Evolutionary conservation across 2,888 invertebrate genomes (phyloP), one percentile per base, ranked within the genome.

Genomic region (Eulithis prunata): DNA sequence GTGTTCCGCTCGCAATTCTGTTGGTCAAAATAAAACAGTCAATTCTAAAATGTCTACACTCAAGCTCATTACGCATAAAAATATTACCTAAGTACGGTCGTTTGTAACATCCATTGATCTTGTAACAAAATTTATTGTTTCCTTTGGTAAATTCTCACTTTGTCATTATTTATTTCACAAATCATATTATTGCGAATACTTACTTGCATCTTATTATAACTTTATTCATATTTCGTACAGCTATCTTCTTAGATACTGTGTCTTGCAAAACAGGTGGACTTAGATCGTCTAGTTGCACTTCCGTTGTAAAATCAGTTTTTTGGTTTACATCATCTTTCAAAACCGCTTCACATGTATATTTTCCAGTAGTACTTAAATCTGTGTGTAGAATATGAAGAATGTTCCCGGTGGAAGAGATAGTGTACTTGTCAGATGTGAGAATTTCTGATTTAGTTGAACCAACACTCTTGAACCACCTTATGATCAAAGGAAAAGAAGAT

Each of bases 281-380:
- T 6, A 70, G 59, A 38, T 71, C 58, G 38, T 21, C 6, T 21
- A 72, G 51, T 10, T 47, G n/a, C n/a, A 69, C 68, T 4, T 63
- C 38, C 2, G 66, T 63, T 1, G 36, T 60, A 14, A 53, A 69
- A 46, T 8, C 12, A 3, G 55, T 6, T 54, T 55, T 71, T 52
- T 64, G 54, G 0, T 54, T 41, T 0, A 53, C 52, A 54, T 64
- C 63, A 5, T 60, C 14, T 10, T 21, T 2, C 0, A 72, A 38
- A 47, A 60, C 45, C 2, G 68, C 69, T 65, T 68, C 69, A 43
- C 74, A 74, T 11, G 66, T 69, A 46, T 73, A 74, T 54, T 59
- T 66, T 41, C 74, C 73, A 11, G 11, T 58, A 1, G 53, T 41
- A 4, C 58, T 45, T 13, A 66, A 43, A 59, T 71, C 66, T 63